These are phyloP conservation scores for Natator depressus DNA, from an alignment of 2,113 vertebrate genomes.

Conservation along the genomic window DNA sequence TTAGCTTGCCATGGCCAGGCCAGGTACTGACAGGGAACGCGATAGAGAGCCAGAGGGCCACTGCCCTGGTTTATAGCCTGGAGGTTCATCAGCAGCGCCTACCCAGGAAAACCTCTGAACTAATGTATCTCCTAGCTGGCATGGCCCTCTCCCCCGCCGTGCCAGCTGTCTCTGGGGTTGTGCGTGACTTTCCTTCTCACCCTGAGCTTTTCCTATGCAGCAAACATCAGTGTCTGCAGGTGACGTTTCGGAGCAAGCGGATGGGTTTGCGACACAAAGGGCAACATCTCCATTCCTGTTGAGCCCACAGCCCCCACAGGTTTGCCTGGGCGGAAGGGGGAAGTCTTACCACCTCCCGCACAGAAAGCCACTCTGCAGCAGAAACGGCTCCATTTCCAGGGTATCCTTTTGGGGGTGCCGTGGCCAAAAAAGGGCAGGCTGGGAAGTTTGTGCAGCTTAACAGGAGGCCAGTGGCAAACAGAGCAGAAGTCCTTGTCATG, in stretches of 20 bases:
- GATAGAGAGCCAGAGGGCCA: neutral
- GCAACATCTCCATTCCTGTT: accelerated
- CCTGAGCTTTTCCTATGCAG: neutral
- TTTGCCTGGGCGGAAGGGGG: neutral
- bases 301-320: too few relatives aligned
- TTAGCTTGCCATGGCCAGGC: too few relatives aligned
- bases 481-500: too few relatives aligned
- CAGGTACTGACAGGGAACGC: too few relatives aligned
- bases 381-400: too few relatives aligned
- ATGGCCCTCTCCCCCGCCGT: neutral
- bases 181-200: accelerated
- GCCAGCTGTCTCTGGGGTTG: accelerated
- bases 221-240: neutral
- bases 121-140: neutral
- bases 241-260: neutral
- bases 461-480: too few relatives aligned
- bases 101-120: neutral
- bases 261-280: accelerated
- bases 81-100: accelerated
- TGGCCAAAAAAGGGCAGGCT: too few relatives aligned
- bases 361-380: accelerated
- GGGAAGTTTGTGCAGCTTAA: too few relatives aligned
- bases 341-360: neutral
- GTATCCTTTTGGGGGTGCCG: too few relatives aligned
- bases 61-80: accelerated